Evolutionary conservation across 2,888 invertebrate genomes (phyloP).

Genomic region (Lypha dubia): DNA sequence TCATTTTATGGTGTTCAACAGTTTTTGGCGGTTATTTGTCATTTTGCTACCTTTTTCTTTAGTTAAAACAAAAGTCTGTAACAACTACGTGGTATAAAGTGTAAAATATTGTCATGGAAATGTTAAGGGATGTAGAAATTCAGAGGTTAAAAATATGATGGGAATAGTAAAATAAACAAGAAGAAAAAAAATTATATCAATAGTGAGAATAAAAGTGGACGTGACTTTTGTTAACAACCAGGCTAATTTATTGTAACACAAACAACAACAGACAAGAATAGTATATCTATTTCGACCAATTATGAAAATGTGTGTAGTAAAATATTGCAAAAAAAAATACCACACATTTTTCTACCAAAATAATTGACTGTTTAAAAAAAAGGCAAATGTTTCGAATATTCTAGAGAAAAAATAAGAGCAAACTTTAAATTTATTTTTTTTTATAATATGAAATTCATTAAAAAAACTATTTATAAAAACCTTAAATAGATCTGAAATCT

Average conservation of each 20-base stretch:
- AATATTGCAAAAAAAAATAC: too few relatives aligned
- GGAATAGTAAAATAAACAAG: neutral
- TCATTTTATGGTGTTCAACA: conserved; percentile 37
- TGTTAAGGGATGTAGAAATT: neutral
- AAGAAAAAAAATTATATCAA: neutral
- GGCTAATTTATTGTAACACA: neutral
- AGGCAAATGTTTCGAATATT: too few relatives aligned
- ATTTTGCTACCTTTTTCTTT: conserved; percentile 29
- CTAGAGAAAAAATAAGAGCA: too few relatives aligned
- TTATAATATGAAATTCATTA: too few relatives aligned
- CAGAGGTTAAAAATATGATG: neutral
- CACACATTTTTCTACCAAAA: too few relatives aligned
- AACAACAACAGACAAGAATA: neutral
- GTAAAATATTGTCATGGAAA: neutral
- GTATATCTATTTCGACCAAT: neutral
- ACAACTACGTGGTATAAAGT: neutral
- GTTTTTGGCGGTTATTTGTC: conserved; percentile 51
- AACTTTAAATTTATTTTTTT: too few relatives aligned
- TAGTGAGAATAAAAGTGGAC: neutral
- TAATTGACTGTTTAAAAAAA: too few relatives aligned
- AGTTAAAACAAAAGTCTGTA: neutral
- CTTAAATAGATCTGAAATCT: too few relatives aligned
- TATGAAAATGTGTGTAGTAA: neutral
- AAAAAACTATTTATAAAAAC: too few relatives aligned
- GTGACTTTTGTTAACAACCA: neutral